These are phyloP conservation scores for Cantharis flavilabris DNA, from an alignment of 2,888 invertebrate species.

Conservation along the genomic window DNA sequence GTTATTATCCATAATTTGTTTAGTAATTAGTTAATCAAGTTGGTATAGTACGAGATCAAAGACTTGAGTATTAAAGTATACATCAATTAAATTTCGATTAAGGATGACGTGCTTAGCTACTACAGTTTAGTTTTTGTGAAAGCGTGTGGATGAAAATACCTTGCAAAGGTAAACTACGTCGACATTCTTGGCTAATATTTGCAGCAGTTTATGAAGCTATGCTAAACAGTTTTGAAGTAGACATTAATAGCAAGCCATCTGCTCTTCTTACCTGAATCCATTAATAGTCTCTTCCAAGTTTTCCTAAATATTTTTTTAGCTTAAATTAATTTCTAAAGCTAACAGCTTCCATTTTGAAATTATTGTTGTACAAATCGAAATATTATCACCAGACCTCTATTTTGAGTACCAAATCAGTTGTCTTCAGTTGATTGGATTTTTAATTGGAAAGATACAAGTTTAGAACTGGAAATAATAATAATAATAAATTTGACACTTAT, in stretches of 20 bases:
- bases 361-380: neutral
- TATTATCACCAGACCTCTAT: no score
- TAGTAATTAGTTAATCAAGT: neutral
- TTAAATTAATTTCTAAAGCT: neutral
- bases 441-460: neutral
- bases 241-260: slow-evolving; percentile 40
- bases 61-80: slow-evolving; percentile 6
- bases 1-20: neutral
- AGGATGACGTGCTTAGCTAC: slow-evolving; percentile 1
- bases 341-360: neutral
- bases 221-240: slow-evolving; percentile 39
- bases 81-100: slow-evolving; percentile 10
- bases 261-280: slow-evolving; percentile 19
- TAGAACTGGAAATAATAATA: no score
- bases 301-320: neutral
- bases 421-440: neutral
- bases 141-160: slow-evolving; percentile 15
- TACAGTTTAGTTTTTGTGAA: slow-evolving; percentile 5
- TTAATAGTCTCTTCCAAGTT: neutral
- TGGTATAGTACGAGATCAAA: slow-evolving; percentile 7
- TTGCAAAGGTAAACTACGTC: slow-evolving; percentile 35
- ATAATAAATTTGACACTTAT: no score
- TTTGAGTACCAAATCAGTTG: neutral
- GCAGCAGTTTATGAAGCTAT: slow-evolving; percentile 39
- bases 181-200: slow-evolving; percentile 37